A percentile compares a stretch with the other conserved stretches of the same genome.
Conservation (phyloP, 2,113 vertebrate species). For the Fulmarus glacialis region DNA sequence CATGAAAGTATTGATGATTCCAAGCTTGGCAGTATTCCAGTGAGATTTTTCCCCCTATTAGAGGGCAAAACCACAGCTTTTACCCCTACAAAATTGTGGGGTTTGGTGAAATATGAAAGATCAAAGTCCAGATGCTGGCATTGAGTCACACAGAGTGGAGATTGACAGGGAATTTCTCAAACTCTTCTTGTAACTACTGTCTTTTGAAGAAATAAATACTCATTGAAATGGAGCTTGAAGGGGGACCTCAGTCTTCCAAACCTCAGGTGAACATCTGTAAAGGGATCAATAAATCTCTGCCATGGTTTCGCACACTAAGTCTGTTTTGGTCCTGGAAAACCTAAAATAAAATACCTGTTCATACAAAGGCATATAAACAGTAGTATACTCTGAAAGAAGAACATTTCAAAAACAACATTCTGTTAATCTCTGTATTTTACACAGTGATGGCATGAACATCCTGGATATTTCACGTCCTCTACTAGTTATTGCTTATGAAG, state of each 20-base stretch:
- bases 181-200: not conserved
- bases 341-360: not conserved
- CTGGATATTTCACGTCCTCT: not conserved
- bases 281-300: not conserved
- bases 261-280: not conserved
- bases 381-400: not conserved
- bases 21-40: not conserved
- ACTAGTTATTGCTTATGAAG: not conserved
- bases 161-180: not conserved
- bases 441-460: not conserved
- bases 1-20: not conserved
- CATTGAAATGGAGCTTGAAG: not conserved
- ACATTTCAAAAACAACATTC: not conserved
- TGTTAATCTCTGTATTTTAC: not conserved
- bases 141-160: not conserved
- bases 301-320: not conserved
- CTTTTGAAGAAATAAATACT: not conserved
- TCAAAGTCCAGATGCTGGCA: not conserved
- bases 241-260: not conserved
- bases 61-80: not conserved
- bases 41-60: not conserved
- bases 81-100: not conserved
- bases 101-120: not conserved
- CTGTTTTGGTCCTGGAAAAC: not conserved
- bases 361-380: not conserved